Conservation (phyloP, 2,113 vertebrate species). For the Dasypus novemcinctus region DNA sequence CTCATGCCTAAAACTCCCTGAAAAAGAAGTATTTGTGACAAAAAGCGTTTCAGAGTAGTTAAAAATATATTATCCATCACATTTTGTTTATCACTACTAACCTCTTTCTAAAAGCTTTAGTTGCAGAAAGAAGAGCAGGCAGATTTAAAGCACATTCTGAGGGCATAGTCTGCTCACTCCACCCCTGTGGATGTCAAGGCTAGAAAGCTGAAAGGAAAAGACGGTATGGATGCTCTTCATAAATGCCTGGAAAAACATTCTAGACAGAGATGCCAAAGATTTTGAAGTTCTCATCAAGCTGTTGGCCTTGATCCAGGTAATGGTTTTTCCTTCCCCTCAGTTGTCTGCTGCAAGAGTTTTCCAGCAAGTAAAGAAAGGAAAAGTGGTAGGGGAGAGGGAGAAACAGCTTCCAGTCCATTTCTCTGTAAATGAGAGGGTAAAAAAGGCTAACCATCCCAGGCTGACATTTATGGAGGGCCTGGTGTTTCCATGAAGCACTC, state of each 20-base stretch:
- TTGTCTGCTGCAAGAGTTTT: constrained; percentile 73
- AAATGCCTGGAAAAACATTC: constrained; percentile 75
- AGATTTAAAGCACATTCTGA: background rate
- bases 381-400: constrained; percentile 58
- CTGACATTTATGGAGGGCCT: constrained; percentile 80
- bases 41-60: background rate
- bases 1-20: background rate
- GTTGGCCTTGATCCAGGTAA: constrained; percentile 81
- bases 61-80: background rate
- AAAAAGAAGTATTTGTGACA: constrained; percentile 23
- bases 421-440: constrained; percentile 63
- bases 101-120: background rate
- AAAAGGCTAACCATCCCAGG: constrained; percentile 69
- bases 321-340: constrained; percentile 80
- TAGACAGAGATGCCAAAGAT: constrained; percentile 81
- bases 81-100: constrained; percentile 8
- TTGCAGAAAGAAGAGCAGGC: background rate
- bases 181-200: background rate
- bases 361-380: constrained; percentile 59
- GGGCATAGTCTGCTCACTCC: background rate
- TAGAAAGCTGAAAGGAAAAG: background rate
- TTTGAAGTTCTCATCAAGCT: constrained; percentile 79
- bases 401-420: constrained; percentile 56
- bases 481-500: constrained; percentile 68
- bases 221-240: constrained; percentile 40